These are phyloP conservation scores for Empidonax alnorum DNA, from an alignment of 2,113 vertebrate genomes.

Conservation along the genomic window DNA sequence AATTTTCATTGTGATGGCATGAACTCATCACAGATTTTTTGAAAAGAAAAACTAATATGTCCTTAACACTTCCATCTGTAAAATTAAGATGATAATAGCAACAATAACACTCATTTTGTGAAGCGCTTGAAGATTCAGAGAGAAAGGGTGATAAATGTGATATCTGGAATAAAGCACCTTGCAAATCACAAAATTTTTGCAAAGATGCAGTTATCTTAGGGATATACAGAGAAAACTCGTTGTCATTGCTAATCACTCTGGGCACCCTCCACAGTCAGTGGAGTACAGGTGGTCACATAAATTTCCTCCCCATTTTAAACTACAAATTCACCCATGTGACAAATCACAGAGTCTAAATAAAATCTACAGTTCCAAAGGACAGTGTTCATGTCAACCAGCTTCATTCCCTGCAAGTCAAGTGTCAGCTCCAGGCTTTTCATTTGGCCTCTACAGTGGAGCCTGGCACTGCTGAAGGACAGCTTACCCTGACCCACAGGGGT, in stretches of 20 bases:
- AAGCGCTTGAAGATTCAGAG: background rate
- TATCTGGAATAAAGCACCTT: background rate
- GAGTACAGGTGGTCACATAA: background rate
- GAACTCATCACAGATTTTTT: background rate
- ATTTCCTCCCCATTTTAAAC: background rate
- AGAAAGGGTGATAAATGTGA: background rate
- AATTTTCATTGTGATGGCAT: background rate
- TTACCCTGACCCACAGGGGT: rapidly evolving
- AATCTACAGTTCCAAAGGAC: background rate
- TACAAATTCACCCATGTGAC: background rate
- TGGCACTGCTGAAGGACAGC: background rate
- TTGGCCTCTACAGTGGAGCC: background rate
- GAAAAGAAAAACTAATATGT: background rate
- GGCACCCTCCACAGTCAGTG: background rate
- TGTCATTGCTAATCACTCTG: background rate
- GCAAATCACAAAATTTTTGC: background rate
- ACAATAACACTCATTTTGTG: background rate
- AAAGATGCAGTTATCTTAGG: background rate
- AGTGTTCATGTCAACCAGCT: background rate
- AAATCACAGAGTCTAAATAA: background rate
- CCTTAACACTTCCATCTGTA: background rate
- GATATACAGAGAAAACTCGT: background rate
- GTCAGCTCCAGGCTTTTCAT: background rate
- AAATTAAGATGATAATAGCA: background rate
- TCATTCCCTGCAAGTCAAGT: background rate